These are phyloP conservation scores for Kuschelorhynchus macadamiae DNA, from an alignment of 2,888 invertebrate species.

Conservation along the genomic window DNA sequence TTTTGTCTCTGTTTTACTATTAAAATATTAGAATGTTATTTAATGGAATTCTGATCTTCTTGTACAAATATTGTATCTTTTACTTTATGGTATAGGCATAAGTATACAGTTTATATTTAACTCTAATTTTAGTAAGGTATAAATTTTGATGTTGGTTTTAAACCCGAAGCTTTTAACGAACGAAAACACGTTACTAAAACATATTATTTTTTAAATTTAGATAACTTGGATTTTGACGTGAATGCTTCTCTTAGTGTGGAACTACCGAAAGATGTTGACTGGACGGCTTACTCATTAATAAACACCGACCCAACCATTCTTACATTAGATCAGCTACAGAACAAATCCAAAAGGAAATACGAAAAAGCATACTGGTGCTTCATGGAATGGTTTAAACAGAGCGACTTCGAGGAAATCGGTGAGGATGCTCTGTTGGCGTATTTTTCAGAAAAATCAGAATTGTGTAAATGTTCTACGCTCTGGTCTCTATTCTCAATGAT, in stretches of 20 bases:
- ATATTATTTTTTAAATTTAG: not conserved
- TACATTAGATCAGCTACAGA: conserved; percentile 13
- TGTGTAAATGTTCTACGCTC: conserved; percentile 43
- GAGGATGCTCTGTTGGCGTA: conserved; percentile 43
- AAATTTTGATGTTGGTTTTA: too few relatives aligned
- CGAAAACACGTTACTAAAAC: too few relatives aligned
- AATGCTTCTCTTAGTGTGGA: not conserved
- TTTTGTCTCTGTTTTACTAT: too few relatives aligned
- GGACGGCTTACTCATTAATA: not conserved
- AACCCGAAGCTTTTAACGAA: too few relatives aligned
- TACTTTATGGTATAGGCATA: too few relatives aligned
- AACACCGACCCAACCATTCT: not conserved
- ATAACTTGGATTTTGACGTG: not conserved
- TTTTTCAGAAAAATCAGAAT: conserved; percentile 42
- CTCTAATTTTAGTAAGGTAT: too few relatives aligned
- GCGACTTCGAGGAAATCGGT: conserved; percentile 18
- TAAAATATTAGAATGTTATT: too few relatives aligned
- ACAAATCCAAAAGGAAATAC: conserved; percentile 44
- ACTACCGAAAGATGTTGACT: not conserved
- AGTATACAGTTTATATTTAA: too few relatives aligned
- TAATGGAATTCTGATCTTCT: too few relatives aligned
- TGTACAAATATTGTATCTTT: too few relatives aligned
- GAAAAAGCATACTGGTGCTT: conserved; percentile 39
- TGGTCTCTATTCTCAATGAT: conserved; percentile 51
- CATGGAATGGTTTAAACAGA: conserved; percentile 42